Base-by-base conservation (phyloP, 2,888 invertebrate genomes). In the Cerceris rybyensis region DNA sequence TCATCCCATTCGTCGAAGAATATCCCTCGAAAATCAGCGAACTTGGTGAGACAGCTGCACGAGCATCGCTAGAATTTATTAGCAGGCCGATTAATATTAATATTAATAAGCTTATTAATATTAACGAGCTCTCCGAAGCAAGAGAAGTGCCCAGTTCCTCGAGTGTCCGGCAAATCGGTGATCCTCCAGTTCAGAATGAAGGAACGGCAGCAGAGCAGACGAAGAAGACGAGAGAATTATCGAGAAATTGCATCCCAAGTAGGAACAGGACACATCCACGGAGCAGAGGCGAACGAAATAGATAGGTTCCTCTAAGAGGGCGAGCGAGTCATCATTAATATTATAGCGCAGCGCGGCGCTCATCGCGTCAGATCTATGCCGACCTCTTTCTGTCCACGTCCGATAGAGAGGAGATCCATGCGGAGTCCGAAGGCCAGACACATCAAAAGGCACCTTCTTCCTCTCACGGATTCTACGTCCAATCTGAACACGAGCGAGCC, bases 351-450 rank as follows among this genome's bases (percentile, higher is more conserved):
- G 84, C 87, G 84, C 87, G 88, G 83, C 87, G 89, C 86, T 87
- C 89, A 87, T 89, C 89, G 87, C 90, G 88, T 91, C 91, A 90
- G 90, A 90, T 90, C 90, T 90, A 89, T 88, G 89, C 90, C 90
- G 90, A 88, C 88, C 88, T 88, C 88, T 88, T 87, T 87, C 86
- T 88, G 86, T 87, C 86, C 86, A 78, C 78, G 80, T 79, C 80
- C 70, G 85, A 84, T 84, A 82, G 77, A 28, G 28, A 28, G 28
- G 75, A 83, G 83, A 84, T 88, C 81, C 83, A 81, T 67, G 75
- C 65, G 61, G 69, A 70, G 74, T 76, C 74, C 75, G 85, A 86
- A 85, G 81, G 80, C 83, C 83, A 80, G 77, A 81, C 73, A 72
- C 83, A 81, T 84, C 82, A 86, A 88, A 88, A 78, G 81, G 80